phyloP scores from a whole-genome alignment of 2,888 invertebrate genomes.

The Trichopria drosophilae region DNA sequence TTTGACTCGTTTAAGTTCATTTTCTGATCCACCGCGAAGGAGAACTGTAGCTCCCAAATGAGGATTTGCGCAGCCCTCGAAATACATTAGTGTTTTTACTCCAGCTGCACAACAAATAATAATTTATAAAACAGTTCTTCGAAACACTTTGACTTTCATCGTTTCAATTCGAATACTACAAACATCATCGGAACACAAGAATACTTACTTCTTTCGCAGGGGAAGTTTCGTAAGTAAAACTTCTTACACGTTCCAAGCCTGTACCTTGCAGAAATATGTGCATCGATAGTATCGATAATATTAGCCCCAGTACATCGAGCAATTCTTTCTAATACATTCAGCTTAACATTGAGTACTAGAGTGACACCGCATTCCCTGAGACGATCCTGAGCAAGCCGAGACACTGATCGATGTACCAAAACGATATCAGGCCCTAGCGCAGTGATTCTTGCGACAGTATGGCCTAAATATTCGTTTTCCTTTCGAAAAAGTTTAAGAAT shows the following conservation, averaged over 20 bases:
- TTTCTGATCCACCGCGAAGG: constrained; percentile 73
- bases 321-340: constrained; percentile 76
- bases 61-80: constrained; percentile 85
- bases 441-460: constrained; percentile 83
- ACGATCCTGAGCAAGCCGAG: constrained; percentile 84
- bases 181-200: not conserved
- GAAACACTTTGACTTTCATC: too few relatives aligned
- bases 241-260: constrained; percentile 81
- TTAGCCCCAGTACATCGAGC: constrained; percentile 82
- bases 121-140: too few relatives aligned
- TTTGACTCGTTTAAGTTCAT: constrained; percentile 81
- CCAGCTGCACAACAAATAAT: constrained; percentile 59
- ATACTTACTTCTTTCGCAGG: constrained; percentile 58
- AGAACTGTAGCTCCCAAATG: constrained; percentile 86
- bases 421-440: constrained; percentile 85
- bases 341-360: constrained; percentile 82
- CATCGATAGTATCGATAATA: constrained; percentile 84
- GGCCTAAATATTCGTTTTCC: constrained; percentile 84
- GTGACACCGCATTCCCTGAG: constrained; percentile 80
- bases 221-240: constrained; percentile 72
- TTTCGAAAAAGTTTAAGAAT: constrained; percentile 52
- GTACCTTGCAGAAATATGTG: constrained; percentile 75
- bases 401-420: constrained; percentile 86
- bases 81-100: constrained; percentile 87
- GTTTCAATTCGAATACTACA: too few relatives aligned